Evolutionary conservation across 2,797 vertebrate genomes (phyloP).

Genomic region (Ctenopoma kingsleyae): DNA sequence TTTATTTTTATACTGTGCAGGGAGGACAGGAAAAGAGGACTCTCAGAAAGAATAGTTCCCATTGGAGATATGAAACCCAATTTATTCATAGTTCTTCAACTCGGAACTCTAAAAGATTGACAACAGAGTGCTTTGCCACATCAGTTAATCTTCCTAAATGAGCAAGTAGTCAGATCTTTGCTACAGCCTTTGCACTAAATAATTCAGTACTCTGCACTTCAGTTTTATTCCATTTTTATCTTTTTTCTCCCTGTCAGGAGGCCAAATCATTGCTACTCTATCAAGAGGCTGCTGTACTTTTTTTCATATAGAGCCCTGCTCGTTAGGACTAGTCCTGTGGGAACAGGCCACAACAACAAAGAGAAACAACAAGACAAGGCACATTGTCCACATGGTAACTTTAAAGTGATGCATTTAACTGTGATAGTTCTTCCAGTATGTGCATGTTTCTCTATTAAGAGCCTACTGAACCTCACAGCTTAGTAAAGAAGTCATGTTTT

Average conservation of each 20-base stretch:
- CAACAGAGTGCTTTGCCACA: slow-evolving; percentile 78
- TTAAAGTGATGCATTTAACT: slow-evolving; percentile 43
- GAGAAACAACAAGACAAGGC: slow-evolving; percentile 25
- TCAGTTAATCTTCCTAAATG: slow-evolving; percentile 84
- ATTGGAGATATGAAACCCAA: slow-evolving; percentile 73
- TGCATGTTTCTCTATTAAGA: slow-evolving; percentile 24
- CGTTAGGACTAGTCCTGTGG: slow-evolving; percentile 58
- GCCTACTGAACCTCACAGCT: slow-evolving; percentile 19
- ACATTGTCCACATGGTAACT: slow-evolving; percentile 33
- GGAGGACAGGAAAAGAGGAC: slow-evolving; percentile 61
- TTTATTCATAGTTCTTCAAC: slow-evolving; percentile 78
- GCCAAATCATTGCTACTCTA: slow-evolving; percentile 63
- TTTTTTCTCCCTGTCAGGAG: slow-evolving; percentile 66
- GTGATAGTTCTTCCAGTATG: slow-evolving; percentile 16
- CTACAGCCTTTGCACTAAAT: slow-evolving; percentile 77
- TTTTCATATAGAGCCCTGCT: slow-evolving; percentile 37
- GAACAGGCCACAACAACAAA: slow-evolving; percentile 46
- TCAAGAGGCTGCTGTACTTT: slow-evolving; percentile 34
- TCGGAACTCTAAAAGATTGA: slow-evolving; percentile 75
- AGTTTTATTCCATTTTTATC: slow-evolving; percentile 76
- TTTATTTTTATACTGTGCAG: slow-evolving; percentile 66
- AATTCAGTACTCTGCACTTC: slow-evolving; percentile 80
- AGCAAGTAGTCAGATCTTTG: slow-evolving; percentile 78
- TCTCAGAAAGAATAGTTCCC: slow-evolving; percentile 66
- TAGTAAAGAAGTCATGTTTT: slow-evolving; percentile 30